Conservation (phyloP, 2,113 vertebrate species). For the Notarius lentiginosus region DNA sequence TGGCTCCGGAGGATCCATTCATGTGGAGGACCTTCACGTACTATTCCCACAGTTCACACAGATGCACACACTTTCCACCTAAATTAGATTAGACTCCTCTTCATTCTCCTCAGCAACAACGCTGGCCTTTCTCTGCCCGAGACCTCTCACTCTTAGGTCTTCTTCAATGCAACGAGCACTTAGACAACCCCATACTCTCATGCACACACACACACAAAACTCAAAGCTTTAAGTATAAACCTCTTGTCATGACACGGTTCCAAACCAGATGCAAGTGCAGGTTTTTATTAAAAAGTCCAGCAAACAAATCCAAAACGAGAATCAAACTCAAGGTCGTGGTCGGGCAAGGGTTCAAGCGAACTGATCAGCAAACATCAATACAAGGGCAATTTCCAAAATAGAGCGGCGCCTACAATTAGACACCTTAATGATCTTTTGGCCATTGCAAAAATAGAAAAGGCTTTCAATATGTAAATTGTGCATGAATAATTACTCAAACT, state of each 20-base stretch:
- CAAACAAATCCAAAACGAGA: too few relatives aligned
- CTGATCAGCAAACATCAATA: too few relatives aligned
- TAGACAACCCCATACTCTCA: constrained; percentile 8
- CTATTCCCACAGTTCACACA: constrained; percentile 93
- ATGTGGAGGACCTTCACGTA: constrained; percentile 80
- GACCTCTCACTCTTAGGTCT: constrained; percentile 76
- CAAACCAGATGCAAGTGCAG: too few relatives aligned
- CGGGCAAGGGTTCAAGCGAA: too few relatives aligned
- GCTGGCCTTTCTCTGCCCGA: constrained; percentile 90
- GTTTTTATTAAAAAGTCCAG: too few relatives aligned
- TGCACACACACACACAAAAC: constrained; percentile 8
- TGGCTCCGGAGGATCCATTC: constrained; percentile 91
- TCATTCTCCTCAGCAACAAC: constrained; percentile 76
- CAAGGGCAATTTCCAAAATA: too few relatives aligned
- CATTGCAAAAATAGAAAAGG: too few relatives aligned
- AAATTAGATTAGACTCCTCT: constrained; percentile 99
- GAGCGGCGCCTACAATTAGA: too few relatives aligned
- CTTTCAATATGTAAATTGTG: too few relatives aligned
- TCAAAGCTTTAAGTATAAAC: constrained; percentile 1
- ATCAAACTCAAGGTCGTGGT: too few relatives aligned
- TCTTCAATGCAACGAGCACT: constrained; percentile 41
- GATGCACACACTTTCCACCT: constrained; percentile 79
- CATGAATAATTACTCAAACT: too few relatives aligned
- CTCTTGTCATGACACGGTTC: not conserved
- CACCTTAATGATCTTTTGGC: too few relatives aligned